phyloP scores from a whole-genome alignment of 1,140 invertebrate species.

The Liolophura sinensis region DNA sequence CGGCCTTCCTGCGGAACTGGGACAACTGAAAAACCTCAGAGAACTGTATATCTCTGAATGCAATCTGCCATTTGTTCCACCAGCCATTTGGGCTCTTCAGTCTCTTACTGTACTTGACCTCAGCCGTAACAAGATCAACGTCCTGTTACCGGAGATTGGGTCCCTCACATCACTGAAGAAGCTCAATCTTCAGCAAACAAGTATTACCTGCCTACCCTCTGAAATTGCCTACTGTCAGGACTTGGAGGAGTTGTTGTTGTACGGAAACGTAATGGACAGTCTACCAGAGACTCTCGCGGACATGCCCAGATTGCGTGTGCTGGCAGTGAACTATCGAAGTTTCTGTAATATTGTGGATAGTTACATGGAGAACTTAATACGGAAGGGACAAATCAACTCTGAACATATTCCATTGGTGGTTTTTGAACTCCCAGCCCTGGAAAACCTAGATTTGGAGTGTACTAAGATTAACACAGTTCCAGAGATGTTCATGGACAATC shows the following conservation, averaged over 20 bases:
- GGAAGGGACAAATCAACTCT: conserved; percentile 56
- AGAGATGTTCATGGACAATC: conserved; percentile 39
- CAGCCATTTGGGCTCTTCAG: conserved; percentile 48
- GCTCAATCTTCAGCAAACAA: conserved; percentile 55
- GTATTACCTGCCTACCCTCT: conserved; percentile 52
- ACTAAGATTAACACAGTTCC: conserved; percentile 57
- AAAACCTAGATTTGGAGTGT: conserved; percentile 50
- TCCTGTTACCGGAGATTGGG: conserved; percentile 53
- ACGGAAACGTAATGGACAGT: conserved; percentile 56
- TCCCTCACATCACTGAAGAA: conserved; percentile 46
- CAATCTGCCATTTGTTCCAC: conserved; percentile 54
- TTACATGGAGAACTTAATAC: conserved; percentile 52
- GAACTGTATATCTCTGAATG: conserved; percentile 55
- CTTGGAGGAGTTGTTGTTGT: conserved; percentile 52
- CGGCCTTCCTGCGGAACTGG: conserved; percentile 50
- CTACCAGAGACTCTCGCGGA: conserved; percentile 55
- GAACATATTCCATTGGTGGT: conserved; percentile 57
- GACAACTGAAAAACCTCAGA: conserved; percentile 38
- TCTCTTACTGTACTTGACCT: conserved; percentile 45
- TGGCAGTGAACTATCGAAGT: conserved; percentile 52
- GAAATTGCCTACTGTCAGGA: conserved; percentile 58
- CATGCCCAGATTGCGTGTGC: conserved; percentile 43
- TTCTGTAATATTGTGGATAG: conserved; percentile 51
- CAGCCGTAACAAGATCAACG: conserved; percentile 55
- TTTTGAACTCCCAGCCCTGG: conserved; percentile 54